Evolutionary conservation across 2,888 invertebrate genomes (phyloP), one percentile per base, ranked within the genome.

Genomic region (Bedellia somnulentella): DNA sequence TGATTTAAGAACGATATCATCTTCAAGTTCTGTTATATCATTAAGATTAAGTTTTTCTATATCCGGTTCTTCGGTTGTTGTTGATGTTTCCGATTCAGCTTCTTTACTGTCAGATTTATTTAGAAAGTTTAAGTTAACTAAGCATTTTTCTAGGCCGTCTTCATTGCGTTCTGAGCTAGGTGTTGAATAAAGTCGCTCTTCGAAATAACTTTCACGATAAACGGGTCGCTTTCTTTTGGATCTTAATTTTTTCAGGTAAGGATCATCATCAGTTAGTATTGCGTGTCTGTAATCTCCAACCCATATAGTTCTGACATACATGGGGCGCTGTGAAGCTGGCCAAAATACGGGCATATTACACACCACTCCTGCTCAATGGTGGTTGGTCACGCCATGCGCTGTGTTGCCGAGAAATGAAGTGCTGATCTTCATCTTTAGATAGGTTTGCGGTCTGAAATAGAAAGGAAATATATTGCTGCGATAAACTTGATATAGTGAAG

Each of bases 281-380:
- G 85, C 86, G 64, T 84, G 84, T 39, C 86, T 78, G 42, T 82
- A 80, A 12, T 86, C 86, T 48, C 85, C 81, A 34, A 85, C 80
- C 89, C 89, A 90, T 30, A 82, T 78, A 26, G 81, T 81, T 45
- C 76, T 71, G 38, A 82, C 68, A 56, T 80, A 81, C 56, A 82
- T 62, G 47, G 82, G 81, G 37, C 78, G 68, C 56, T 78, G 78
- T 37, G 82, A 80, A 40, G 81, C 75, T 52, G 81, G 80, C 82
- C 82, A 82, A 52, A 80, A 79, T 38, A 66, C 71, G 43, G 71
- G 71, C 81, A 81, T 81, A 47, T 57, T 68, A n/a, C n/a, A n/a
- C n/a, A n/a, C n/a, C n/a, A n/a, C n/a, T n/a, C n/a, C n/a, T n/a
- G n/a, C n/a, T n/a, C n/a, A n/a, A n/a, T n/a, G n/a, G n/a, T n/a